Evolutionary conservation across 2,888 invertebrate species (phyloP).

Genomic region (Agriotes lineatus): DNA sequence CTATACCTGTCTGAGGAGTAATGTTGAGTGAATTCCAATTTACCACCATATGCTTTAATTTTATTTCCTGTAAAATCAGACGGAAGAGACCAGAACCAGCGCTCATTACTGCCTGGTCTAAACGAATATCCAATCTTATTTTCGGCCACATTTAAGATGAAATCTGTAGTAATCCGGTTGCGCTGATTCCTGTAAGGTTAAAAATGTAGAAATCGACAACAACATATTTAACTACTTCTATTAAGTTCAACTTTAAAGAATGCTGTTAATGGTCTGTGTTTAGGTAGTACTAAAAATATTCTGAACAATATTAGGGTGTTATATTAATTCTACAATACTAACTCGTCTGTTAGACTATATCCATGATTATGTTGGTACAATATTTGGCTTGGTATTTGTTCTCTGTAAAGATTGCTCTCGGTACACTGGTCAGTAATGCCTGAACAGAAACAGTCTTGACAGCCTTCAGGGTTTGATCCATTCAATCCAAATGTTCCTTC

Average conservation of each 20-base stretch:
- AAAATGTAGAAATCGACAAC: not conserved
- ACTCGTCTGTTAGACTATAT: constrained; percentile 75
- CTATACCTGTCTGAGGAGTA: constrained; percentile 71
- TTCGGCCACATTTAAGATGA: constrained; percentile 68
- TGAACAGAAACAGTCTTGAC: constrained; percentile 90
- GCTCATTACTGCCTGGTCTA: constrained; percentile 64
- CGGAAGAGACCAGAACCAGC: constrained; percentile 84
- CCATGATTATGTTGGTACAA: constrained; percentile 70
- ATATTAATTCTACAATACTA: too few relatives aligned
- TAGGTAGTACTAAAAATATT: too few relatives aligned
- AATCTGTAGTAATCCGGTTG: constrained; percentile 65
- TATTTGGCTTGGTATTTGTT: constrained; percentile 76
- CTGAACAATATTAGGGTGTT: too few relatives aligned
- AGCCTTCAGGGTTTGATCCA: constrained; percentile 79
- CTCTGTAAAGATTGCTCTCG: constrained; percentile 74
- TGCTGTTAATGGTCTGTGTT: too few relatives aligned
- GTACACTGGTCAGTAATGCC: constrained; percentile 82
- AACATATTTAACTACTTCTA: not conserved
- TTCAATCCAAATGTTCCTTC: constrained; percentile 85
- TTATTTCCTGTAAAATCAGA: constrained; percentile 78
- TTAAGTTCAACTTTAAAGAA: too few relatives aligned
- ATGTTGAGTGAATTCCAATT: constrained; percentile 79
- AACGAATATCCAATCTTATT: constrained; percentile 76
- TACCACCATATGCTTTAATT: constrained; percentile 90
- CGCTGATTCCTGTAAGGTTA: constrained; percentile 61